Evolutionary conservation across 2,888 invertebrate species (phyloP).

Genomic region (Chalcis sispes): DNA sequence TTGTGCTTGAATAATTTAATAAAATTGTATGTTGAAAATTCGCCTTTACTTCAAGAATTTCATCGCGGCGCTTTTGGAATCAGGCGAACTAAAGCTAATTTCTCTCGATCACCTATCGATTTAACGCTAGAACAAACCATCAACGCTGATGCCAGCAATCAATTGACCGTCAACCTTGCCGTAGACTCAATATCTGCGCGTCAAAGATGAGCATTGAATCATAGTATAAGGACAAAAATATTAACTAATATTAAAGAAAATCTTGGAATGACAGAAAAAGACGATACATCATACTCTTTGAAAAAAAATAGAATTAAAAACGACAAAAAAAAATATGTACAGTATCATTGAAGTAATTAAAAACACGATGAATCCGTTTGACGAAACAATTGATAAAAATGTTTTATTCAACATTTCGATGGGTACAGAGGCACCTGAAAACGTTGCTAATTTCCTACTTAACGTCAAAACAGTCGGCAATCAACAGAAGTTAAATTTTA

Average conservation of each 20-base stretch:
- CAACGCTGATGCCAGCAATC: conserved; percentile 59
- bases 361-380: not conserved
- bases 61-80: conserved; percentile 55
- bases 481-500: too few species aligned
- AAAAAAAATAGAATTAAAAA: conserved; percentile 10
- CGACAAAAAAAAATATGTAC: not conserved
- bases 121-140: conserved; percentile 60
- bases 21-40: conserved; percentile 47
- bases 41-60: conserved; percentile 55
- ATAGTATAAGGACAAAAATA: conserved; percentile 61
- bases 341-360: conserved; percentile 11
- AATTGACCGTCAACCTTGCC: conserved; percentile 34
- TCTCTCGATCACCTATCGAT: conserved; percentile 58
- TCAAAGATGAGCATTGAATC: conserved; percentile 56
- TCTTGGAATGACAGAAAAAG: conserved; percentile 58
- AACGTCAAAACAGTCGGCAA: not conserved
- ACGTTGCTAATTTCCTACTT: conserved; percentile 4
- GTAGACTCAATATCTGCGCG: conserved; percentile 42
- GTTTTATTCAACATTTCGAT: conserved; percentile 37
- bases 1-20: conserved; percentile 53
- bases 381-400: not conserved
- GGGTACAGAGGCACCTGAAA: not conserved
- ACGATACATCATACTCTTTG: conserved; percentile 57
- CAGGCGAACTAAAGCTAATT: conserved; percentile 56
- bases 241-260: conserved; percentile 60